phyloP scores from a whole-genome alignment of 2,113 vertebrate species.

The Bagarius yarrelli region DNA sequence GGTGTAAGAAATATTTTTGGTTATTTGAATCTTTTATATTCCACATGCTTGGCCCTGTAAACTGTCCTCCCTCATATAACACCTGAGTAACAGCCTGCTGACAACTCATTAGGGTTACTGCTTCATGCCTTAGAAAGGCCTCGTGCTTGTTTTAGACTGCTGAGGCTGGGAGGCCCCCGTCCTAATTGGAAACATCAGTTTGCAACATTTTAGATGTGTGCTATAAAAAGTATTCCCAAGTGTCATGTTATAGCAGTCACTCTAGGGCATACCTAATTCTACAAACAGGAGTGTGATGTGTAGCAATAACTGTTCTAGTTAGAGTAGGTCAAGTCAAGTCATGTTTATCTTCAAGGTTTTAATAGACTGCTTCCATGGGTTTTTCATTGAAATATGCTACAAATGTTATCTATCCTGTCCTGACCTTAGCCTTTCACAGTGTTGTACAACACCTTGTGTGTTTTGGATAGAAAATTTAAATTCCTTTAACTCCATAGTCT shows the following conservation, averaged over 20 bases:
- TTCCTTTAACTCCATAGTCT: conserved; percentile 42
- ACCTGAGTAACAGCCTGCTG: conserved; percentile 64
- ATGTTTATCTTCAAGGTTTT: background rate
- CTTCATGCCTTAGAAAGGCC: conserved; percentile 61
- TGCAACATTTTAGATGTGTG: conserved; percentile 66
- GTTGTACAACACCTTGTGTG: background rate
- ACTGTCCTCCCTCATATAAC: conserved; percentile 61
- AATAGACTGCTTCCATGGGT: background rate
- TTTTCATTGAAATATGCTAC: background rate
- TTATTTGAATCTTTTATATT: conserved; percentile 1
- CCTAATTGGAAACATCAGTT: conserved; percentile 57
- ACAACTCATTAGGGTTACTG: conserved; percentile 67
- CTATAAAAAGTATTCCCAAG: conserved; percentile 75
- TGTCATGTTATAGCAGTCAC: conserved; percentile 67
- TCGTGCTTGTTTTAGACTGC: conserved; percentile 74
- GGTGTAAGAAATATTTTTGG: background rate
- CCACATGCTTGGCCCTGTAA: conserved; percentile 16
- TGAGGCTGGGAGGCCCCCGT: conserved; percentile 66
- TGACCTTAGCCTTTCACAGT: background rate
- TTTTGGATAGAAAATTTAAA: background rate
- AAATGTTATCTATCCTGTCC: background rate
- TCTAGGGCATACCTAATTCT: conserved; percentile 16
- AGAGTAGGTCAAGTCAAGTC: background rate
- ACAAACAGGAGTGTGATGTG: background rate
- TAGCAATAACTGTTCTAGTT: background rate